A percentile compares a stretch with the other conserved stretches of the same genome.
Conservation (phyloP, 2,888 invertebrate species). For the Drosophila fungiperda region DNA sequence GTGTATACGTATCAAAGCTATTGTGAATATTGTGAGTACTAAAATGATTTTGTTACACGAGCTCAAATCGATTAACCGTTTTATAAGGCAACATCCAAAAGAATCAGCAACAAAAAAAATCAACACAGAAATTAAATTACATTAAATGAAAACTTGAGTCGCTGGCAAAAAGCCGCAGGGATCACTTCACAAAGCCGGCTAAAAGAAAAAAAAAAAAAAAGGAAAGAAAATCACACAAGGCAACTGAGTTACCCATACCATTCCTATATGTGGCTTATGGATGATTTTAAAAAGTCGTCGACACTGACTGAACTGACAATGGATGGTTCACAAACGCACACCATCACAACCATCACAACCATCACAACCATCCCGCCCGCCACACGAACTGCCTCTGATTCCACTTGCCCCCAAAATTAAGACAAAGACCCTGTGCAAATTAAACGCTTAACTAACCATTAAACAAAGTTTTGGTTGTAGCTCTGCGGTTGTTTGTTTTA, state of each 20-base stretch:
- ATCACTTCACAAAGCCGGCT: constrained; percentile 34
- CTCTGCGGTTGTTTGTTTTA: constrained; percentile 59
- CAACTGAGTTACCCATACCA: not conserved
- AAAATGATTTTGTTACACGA: constrained; percentile 1
- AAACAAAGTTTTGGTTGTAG: constrained; percentile 78
- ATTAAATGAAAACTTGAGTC: constrained; percentile 54
- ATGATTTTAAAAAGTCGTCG: constrained; percentile 65
- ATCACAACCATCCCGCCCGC: not conserved
- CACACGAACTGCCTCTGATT: not conserved
- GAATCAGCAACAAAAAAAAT: constrained; percentile 1
- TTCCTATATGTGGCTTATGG: constrained; percentile 49
- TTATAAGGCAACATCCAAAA: not conserved
- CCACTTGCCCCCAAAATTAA: constrained; percentile 3
- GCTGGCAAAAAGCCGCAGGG: constrained; percentile 54
- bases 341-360: not conserved
- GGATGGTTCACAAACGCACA: not conserved
- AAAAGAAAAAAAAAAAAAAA: constrained; percentile 3
- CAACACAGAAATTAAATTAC: constrained; percentile 27
- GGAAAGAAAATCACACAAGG: not conserved
- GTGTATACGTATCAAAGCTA: not conserved
- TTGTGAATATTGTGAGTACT: too few relatives aligned
- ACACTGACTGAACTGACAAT: constrained; percentile 24
- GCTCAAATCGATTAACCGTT: constrained; percentile 15
- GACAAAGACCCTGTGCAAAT: constrained; percentile 59
- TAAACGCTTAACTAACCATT: constrained; percentile 78